Evolutionary conservation across 2,797 vertebrate genomes (phyloP).

Genomic region (Lithobates sylvaticus): DNA sequence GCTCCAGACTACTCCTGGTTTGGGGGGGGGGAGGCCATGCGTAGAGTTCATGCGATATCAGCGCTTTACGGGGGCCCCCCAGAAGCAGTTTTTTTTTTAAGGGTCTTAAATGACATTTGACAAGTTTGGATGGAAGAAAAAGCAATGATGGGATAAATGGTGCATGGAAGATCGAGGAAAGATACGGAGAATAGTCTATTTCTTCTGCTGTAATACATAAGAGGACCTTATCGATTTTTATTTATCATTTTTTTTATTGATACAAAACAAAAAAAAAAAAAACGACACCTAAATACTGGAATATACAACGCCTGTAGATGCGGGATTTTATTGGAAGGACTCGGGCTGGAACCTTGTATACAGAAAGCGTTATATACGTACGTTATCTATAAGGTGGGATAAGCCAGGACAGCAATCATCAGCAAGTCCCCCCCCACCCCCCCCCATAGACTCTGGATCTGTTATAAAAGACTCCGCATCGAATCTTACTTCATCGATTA

Average conservation of each 20-base stretch:
- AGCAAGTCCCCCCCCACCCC: neutral
- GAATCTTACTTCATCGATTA: neutral
- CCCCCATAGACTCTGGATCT: neutral
- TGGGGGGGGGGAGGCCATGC: neutral
- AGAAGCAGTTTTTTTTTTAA: neutral
- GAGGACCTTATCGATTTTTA: too few species aligned
- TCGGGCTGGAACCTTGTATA: neutral
- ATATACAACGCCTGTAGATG: neutral
- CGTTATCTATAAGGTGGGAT: neutral
- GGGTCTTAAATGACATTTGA: neutral
- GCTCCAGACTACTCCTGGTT: neutral
- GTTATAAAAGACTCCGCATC: neutral
- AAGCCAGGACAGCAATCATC: neutral
- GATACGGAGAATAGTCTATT: too few species aligned
- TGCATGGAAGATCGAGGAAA: too few species aligned
- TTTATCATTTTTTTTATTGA: neutral
- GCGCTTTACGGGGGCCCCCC: neutral
- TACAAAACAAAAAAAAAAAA: neutral
- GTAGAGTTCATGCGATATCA: neutral
- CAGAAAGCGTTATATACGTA: neutral
- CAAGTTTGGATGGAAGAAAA: neutral
- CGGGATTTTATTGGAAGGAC: neutral
- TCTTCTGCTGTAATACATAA: too few species aligned
- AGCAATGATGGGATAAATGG: neutral
- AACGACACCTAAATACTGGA: neutral